Evolutionary conservation across 2,888 invertebrate species (phyloP).

Genomic region (Odontocolon sp.): DNA sequence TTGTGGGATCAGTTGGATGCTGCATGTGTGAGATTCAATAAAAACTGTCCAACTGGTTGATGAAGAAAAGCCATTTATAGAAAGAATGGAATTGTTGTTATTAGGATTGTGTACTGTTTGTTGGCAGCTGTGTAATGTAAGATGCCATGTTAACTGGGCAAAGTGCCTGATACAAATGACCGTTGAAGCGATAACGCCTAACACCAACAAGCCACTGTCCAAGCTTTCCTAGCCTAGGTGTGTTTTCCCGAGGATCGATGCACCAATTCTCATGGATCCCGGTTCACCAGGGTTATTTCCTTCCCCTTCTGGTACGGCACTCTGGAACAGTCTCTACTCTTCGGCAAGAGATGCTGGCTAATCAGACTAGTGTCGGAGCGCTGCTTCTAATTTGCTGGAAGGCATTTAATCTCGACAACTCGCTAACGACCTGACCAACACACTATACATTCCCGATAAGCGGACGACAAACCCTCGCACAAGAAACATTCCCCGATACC

Average conservation of each 20-base stretch:
- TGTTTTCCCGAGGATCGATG: slow-evolving; percentile 54
- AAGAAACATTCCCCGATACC: slow-evolving; percentile 78
- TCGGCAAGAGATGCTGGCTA: slow-evolving; percentile 64
- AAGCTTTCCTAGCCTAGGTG: slow-evolving; percentile 21
- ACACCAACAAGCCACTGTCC: slow-evolving; percentile 21
- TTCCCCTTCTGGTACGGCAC: neutral
- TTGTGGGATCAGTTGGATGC: too few relatives aligned
- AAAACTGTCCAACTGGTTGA: too few relatives aligned
- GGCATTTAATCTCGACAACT: slow-evolving; percentile 80
- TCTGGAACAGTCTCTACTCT: slow-evolving; percentile 10
- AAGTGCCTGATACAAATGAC: slow-evolving; percentile 13
- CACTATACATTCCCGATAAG: slow-evolving; percentile 79
- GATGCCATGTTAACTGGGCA: neutral
- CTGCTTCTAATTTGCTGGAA: slow-evolving; percentile 78
- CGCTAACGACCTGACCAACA: slow-evolving; percentile 80
- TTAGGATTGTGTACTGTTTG: too few relatives aligned
- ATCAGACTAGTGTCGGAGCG: slow-evolving; percentile 75
- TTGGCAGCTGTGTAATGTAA: too few relatives aligned
- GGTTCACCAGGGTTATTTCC: slow-evolving; percentile 28
- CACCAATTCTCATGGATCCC: slow-evolving; percentile 57
- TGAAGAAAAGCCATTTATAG: too few relatives aligned
- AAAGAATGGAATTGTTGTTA: too few relatives aligned
- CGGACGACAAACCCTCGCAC: slow-evolving; percentile 64
- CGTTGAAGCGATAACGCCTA: slow-evolving; percentile 26
- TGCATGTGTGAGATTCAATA: too few relatives aligned